Conservation (phyloP, 2,113 vertebrate species). For the Cyanoderma ruficeps region DNA sequence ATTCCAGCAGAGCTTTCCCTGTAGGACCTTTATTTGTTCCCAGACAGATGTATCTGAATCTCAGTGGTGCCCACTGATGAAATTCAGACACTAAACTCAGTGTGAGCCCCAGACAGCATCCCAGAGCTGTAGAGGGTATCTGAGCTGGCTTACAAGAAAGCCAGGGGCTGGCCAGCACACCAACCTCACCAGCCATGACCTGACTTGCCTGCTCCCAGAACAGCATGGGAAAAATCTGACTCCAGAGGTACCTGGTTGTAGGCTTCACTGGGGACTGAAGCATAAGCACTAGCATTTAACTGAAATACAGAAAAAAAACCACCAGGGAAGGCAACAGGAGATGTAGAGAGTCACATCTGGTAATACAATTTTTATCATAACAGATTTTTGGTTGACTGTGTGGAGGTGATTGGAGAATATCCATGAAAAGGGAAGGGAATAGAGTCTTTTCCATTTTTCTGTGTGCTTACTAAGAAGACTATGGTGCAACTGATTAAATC, state of each 20-base stretch:
- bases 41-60: not conserved
- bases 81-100: not conserved
- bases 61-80: not conserved
- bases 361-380: not conserved
- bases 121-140: not conserved
- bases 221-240: accelerated
- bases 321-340: not conserved
- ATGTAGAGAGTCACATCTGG: not conserved
- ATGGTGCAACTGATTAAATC: not conserved
- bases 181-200: accelerated
- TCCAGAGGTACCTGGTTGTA: not conserved
- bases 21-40: not conserved
- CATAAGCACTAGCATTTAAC: not conserved
- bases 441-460: not conserved
- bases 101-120: not conserved
- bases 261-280: not conserved
- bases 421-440: not conserved
- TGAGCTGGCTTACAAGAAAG: not conserved
- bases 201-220: not conserved
- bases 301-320: not conserved
- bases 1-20: not conserved
- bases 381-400: not conserved
- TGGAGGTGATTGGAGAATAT: not conserved
- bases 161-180: not conserved
- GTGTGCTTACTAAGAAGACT: not conserved